Evolutionary conservation across 35 echinoderm and acorn worm genomes (phyloP).

Genomic region (Acanthaster planci): DNA sequence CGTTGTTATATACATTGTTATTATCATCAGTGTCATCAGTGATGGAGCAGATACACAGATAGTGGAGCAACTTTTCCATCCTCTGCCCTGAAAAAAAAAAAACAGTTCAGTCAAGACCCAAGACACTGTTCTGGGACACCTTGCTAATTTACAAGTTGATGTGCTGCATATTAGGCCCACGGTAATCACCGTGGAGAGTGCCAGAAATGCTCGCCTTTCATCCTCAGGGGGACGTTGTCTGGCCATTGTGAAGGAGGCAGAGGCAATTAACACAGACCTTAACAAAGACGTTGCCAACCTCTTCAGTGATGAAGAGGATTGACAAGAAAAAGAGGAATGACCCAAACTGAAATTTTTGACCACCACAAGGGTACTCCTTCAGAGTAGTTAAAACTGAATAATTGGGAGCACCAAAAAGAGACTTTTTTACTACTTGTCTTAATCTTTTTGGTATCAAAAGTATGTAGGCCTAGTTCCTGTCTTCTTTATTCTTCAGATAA

Average conservation of each 20-base stretch:
- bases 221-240: not conserved
- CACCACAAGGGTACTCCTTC: not conserved
- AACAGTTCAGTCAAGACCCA: too few relatives aligned
- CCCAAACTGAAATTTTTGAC: not conserved
- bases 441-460: too few relatives aligned
- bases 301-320: too few relatives aligned
- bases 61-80: not conserved
- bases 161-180: slow-evolving; percentile 8
- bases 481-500: too few relatives aligned
- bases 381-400: too few relatives aligned
- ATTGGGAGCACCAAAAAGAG: too few relatives aligned
- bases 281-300: not conserved
- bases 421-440: too few relatives aligned
- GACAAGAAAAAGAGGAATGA: not conserved
- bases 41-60: slow-evolving; percentile 14
- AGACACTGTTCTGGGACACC: too few relatives aligned
- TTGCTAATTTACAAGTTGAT: not conserved
- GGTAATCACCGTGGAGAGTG: not conserved
- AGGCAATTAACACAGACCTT: slow-evolving; percentile 26
- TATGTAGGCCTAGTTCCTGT: too few relatives aligned
- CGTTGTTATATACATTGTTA: too few relatives aligned
- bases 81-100: too few relatives aligned
- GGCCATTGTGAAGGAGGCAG: not conserved
- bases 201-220: not conserved
- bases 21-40: too few relatives aligned